A percentile compares a stretch with the other conserved stretches of the same genome.
Evolutionary conservation across 1,140 invertebrate genomes (phyloP).

Genomic region (Temnothorax longispinosus): DNA sequence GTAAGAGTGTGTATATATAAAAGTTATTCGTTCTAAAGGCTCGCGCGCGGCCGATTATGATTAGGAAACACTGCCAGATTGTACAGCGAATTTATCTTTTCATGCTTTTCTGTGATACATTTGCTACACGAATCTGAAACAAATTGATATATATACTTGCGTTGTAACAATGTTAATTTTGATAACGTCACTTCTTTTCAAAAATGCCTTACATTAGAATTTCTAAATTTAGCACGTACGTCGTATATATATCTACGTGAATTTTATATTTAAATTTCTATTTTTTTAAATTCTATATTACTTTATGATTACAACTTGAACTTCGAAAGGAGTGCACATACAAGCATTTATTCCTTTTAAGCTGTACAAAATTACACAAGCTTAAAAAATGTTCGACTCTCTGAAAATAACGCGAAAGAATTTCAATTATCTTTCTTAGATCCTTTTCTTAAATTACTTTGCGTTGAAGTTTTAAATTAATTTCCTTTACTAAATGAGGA

Average conservation of each 20-base stretch:
- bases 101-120: conserved; percentile 38
- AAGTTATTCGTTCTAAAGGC: conserved; percentile 11
- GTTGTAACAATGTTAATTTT: conserved; percentile 34
- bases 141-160: conserved; percentile 9
- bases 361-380: conserved; percentile 24
- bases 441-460: background rate
- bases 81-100: conserved; percentile 57
- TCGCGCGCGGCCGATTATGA: background rate
- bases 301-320: background rate
- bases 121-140: background rate
- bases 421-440: background rate
- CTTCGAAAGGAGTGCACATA: background rate
- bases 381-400: background rate
- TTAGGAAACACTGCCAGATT: conserved; percentile 47
- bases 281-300: background rate
- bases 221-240: background rate
- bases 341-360: conserved; percentile 3
- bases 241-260: background rate
- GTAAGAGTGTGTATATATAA: background rate
- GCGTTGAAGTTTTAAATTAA: background rate
- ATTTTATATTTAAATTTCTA: conserved; percentile 11
- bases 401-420: background rate
- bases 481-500: background rate
- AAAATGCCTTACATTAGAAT: conserved; percentile 5
- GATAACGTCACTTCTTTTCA: background rate